These are phyloP conservation scores for Lepus oiostolus DNA, from an alignment of 2,797 vertebrate genomes.

Conservation along the genomic window DNA sequence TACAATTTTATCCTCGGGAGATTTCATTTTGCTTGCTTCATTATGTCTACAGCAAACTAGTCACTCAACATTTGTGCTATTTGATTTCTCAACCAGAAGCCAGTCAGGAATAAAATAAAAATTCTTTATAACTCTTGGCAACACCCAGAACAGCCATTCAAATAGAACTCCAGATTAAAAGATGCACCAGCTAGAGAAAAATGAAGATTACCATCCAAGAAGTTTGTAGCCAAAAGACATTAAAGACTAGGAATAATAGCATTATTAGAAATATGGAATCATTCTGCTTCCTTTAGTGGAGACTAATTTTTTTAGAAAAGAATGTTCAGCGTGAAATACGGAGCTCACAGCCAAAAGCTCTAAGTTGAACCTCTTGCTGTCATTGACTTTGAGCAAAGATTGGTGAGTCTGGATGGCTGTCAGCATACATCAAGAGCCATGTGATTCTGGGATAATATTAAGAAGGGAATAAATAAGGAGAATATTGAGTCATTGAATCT, in stretches of 20 bases:
- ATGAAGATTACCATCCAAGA: conserved; percentile 50
- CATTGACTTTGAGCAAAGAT: background rate
- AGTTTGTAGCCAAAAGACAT: background rate
- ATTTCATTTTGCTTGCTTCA: conserved; percentile 72
- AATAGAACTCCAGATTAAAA: conserved; percentile 59
- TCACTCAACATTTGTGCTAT: conserved; percentile 45
- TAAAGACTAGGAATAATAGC: conserved; percentile 24
- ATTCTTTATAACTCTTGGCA: conserved; percentile 64
- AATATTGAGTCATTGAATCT: background rate
- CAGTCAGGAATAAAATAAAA: conserved; percentile 67
- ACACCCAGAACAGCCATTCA: background rate
- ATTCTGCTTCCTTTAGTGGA: conserved; percentile 8
- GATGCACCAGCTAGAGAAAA: conserved; percentile 44
- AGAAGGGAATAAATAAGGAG: conserved; percentile 11
- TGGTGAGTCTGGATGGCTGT: background rate
- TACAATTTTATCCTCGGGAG: conserved; percentile 35
- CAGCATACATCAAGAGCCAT: background rate
- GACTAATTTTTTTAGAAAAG: conserved; percentile 32
- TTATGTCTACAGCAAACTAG: conserved; percentile 66
- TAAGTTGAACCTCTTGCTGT: background rate
- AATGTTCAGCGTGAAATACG: conserved; percentile 2
- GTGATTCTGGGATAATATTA: background rate
- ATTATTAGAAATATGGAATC: conserved; percentile 42
- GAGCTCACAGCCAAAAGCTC: background rate
- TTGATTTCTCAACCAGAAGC: conserved; percentile 66